These are phyloP conservation scores for Tribolium freemani DNA, from an alignment of 2,888 invertebrate species.

Conservation along the genomic window DNA sequence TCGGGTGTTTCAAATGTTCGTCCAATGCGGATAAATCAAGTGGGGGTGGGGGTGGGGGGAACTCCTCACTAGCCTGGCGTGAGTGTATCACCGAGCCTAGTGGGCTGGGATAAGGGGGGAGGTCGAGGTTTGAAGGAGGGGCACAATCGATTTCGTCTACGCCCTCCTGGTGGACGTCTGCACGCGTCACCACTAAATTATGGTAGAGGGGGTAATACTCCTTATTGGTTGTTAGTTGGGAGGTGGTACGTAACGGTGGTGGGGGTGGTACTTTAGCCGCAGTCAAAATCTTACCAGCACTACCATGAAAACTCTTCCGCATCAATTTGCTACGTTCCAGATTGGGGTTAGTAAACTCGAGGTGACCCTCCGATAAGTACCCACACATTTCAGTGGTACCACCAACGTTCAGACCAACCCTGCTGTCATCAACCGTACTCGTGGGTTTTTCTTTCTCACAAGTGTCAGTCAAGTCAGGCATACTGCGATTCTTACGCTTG, in stretches of 20 bases:
- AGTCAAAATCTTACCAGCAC: constrained; percentile 84
- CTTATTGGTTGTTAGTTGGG: constrained; percentile 77
- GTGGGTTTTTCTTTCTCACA: constrained; percentile 68
- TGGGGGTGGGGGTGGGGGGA: constrained; percentile 89
- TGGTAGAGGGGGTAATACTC: constrained; percentile 29
- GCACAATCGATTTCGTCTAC: constrained; percentile 79
- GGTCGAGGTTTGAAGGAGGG: constrained; percentile 70
- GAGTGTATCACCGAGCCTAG: constrained; percentile 84
- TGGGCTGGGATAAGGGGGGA: constrained; percentile 88
- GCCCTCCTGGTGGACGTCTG: constrained; percentile 84
- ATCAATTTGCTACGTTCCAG: constrained; percentile 88
- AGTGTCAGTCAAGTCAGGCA: constrained; percentile 92
- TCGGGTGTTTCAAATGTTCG: constrained; percentile 67
- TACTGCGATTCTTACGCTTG: constrained; percentile 88
- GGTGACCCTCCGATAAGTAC: constrained; percentile 89
- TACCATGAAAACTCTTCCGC: constrained; percentile 91
- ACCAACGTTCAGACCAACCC: constrained; percentile 74
- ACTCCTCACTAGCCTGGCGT: constrained; percentile 89
- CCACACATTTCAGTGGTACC: constrained; percentile 78
- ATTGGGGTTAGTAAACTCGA: constrained; percentile 88
- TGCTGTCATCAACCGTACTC: constrained; percentile 82
- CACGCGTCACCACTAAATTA: constrained; percentile 79
- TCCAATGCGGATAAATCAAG: constrained; percentile 78
- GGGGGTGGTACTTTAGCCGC: constrained; percentile 89
- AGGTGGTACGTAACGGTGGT: constrained; percentile 88